A percentile compares a stretch with the other conserved stretches of the same genome.
Evolutionary conservation across 1,140 invertebrate genomes (phyloP).

Genomic region (Stratiolaelaps scimitus): DNA sequence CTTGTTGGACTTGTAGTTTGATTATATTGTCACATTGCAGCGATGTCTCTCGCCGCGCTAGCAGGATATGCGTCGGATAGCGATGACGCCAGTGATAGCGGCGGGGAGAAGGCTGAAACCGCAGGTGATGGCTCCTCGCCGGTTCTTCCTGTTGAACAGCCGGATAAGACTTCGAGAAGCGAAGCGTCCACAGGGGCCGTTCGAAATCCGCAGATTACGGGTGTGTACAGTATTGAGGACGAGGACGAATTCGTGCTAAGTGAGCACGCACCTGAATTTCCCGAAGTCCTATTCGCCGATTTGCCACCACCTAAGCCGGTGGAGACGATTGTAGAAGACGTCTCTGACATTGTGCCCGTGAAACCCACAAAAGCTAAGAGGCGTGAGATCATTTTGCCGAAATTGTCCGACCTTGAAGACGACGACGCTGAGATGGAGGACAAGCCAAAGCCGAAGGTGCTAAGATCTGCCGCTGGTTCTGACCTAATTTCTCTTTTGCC

Average conservation of each 20-base stretch:
- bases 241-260: not conserved
- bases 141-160: too few species aligned
- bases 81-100: not conserved
- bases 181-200: too few species aligned
- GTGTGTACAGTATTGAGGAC: constrained; percentile 1
- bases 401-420: constrained; percentile 11
- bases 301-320: not conserved
- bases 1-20: too few species aligned
- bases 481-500: constrained; percentile 4
- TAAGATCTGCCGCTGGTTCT: not conserved
- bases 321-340: not conserved
- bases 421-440: not conserved
- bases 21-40: not conserved
- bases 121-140: too few species aligned
- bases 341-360: not conserved
- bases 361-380: constrained; percentile 1
- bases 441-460: not conserved
- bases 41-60: constrained; percentile 14
- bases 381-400: constrained; percentile 1
- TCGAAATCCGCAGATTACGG: not conserved
- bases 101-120: not conserved
- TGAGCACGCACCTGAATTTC: not conserved
- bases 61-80: constrained; percentile 19
- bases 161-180: too few species aligned
- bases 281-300: not conserved